Conservation (phyloP, 1,140 invertebrate species). For the Hyles vespertilio region DNA sequence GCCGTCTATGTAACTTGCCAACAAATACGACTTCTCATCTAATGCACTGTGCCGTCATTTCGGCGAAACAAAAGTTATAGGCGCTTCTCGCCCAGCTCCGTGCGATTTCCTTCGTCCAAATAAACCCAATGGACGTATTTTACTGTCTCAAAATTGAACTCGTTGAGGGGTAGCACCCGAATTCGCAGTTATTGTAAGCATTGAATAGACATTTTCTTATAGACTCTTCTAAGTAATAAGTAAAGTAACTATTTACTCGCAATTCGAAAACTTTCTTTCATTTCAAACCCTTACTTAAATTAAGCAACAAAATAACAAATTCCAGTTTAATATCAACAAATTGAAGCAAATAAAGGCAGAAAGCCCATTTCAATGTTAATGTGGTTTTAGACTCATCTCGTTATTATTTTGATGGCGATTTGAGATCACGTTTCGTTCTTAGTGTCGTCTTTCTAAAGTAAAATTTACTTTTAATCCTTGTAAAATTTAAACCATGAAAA, state of each 20-base stretch:
- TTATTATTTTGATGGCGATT: too few relatives aligned
- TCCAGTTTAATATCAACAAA: not conserved
- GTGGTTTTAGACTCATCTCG: conserved; percentile 12
- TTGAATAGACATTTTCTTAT: too few relatives aligned
- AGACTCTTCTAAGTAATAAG: too few relatives aligned
- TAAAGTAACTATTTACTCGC: not conserved
- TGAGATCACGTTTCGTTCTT: too few relatives aligned
- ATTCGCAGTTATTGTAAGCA: too few relatives aligned
- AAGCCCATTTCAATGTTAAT: not conserved
- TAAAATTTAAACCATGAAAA: too few relatives aligned
- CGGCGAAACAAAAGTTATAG: conserved; percentile 19
- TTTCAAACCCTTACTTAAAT: too few relatives aligned
- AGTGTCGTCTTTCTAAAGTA: too few relatives aligned
- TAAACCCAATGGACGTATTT: conserved; percentile 16
- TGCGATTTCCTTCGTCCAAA: conserved; percentile 15
- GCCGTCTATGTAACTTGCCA: conserved; percentile 18
- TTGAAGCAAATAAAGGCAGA: not conserved
- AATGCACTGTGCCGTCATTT: conserved; percentile 23
- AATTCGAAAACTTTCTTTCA: too few relatives aligned
- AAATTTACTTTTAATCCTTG: too few relatives aligned
- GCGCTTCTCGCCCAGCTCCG: conserved; percentile 14
- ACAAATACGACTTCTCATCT: conserved; percentile 29
- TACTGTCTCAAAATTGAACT: conserved; percentile 32
- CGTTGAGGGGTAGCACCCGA: conserved; percentile 12
- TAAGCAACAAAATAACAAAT: too few relatives aligned